Conservation (phyloP, 2,888 invertebrate species). For the Lasioglossum vierecki region DNA sequence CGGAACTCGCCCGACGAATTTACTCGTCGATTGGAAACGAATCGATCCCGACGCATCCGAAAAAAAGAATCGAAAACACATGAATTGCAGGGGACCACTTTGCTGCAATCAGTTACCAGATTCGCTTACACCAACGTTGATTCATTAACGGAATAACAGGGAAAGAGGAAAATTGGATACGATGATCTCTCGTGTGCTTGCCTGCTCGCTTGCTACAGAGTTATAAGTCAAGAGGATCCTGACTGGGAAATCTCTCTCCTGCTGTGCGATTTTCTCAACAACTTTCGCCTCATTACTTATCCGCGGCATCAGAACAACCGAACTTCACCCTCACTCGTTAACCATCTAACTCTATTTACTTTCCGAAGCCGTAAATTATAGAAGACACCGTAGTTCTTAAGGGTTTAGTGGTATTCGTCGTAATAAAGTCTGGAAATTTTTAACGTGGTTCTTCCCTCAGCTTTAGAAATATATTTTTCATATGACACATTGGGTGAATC, state of each 20-base stretch:
- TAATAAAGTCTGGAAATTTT: not conserved
- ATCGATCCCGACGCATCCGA: not conserved
- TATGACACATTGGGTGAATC: not conserved
- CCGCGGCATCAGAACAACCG: not conserved
- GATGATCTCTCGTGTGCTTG: not conserved
- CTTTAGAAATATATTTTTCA: not conserved
- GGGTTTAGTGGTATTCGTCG: not conserved
- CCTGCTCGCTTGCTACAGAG: not conserved
- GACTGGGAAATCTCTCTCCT: not conserved
- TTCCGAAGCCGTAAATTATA: not conserved
- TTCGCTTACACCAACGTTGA: not conserved
- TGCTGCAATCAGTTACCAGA: not conserved
- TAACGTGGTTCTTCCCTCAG: not conserved
- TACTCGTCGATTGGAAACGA: constrained; percentile 8
- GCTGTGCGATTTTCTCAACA: not conserved
- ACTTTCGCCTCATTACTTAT: constrained; percentile 4
- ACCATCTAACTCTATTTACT: not conserved
- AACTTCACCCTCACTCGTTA: not conserved
- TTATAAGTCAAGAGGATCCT: not conserved
- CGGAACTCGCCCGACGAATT: not conserved
- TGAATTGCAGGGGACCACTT: not conserved
- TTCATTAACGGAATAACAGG: not conserved
- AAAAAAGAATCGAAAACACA: not conserved
- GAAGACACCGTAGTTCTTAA: not conserved
- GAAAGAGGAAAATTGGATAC: not conserved